Evolutionary conservation across 2,888 invertebrate genomes (phyloP), one percentile per base, ranked within the genome.

Genomic region (Campoletis raptor): DNA sequence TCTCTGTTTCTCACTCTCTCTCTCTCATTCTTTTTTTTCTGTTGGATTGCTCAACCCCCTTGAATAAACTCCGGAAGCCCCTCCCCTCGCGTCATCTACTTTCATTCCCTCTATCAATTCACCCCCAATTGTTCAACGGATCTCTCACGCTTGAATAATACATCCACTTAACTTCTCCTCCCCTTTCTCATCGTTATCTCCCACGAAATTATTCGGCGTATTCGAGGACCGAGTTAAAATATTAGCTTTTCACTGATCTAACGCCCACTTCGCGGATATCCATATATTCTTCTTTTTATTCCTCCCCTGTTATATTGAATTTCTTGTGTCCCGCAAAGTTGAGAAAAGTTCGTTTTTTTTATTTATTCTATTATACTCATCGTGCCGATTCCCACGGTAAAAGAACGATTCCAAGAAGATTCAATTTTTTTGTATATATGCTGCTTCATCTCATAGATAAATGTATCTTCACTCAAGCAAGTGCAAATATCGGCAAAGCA

Each of bases 81-180:
- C 76, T 45, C 70, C 57, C 67, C 76, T 77, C 40, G 45, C 76
- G 76, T 66, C 81, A 54, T 57, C 80, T 69, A 69, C 79, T 79
- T 73, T 67, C 79, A 4, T 42, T 78, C 81, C 84, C 70, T 84
- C 84, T 69, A 84, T 84, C 79, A 81, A 86, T 86, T 81, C 86
- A 42, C 78, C 84, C 76, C 77, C 81, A 78, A 86, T 77, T 81
- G 85, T 76, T 81, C 85, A 84, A 81, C 81, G 79, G 73, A 84
- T 82, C 84, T 84, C 84, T 86, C 79, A 86, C 78, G 81, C 81
- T 86, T 84, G 86, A 86, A 84, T 86, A 84, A 86, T 86, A 84
- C 81, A 70, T 79, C 84, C 84, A 81, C 86, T 86, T 86, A 86
- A 81, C 83, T 84, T 78, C 66, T 54, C 73, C 81, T 57, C 45